Base-by-base conservation (phyloP, 2,888 invertebrate species). In the Pilophorus perplexus region DNA sequence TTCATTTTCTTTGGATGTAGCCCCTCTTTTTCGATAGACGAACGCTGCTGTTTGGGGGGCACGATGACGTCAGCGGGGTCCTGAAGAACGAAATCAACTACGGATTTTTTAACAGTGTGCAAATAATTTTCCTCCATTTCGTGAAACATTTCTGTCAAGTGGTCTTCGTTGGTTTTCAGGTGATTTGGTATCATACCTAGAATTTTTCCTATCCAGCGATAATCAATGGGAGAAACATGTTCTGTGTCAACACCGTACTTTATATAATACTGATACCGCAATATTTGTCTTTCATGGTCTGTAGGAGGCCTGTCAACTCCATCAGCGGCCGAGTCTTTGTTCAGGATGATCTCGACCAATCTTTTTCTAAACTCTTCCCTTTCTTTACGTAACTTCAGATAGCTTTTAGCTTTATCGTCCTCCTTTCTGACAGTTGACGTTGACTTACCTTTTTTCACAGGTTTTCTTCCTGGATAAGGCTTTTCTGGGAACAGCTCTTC, bases 231-330 rank as follows among this genome's bases (percentile, higher is more conserved):
- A 0, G 93, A 89, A 0, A 95, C 90, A 75, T 93, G 89, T 70
- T 88, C 86, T 2, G 93, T 93, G 75, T 93, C 93, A 46, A 95
- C 88, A 0, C 94, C 95, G 76, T 93, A 88, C 73, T 88, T 86
- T 52, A 95, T 85, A 74, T 93, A 96, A 77, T 92, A 93, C 76
- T 93, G 91, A 77, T 95, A 95, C 70, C 92, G 83, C 57, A 89
- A 77, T 73, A 87, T 78, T 75, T 89, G 85, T 72, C 83, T 83
- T 74, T 90, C 88, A 1, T 81, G 80, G 25, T 83, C 81, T 10
- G 85, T 85, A 72, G 84, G 81, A 38, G 79, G 76, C 46, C 77
- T 74, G 42, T 78, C 76, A 6, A 76, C 78, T 10, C 80, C 78
- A 23, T 71, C 71, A 16, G 71, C 66, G 59, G 73, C 71, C 74